These are phyloP conservation scores for Semnornis frantzii DNA, from an alignment of 2,113 vertebrate species.

Conservation along the genomic window DNA sequence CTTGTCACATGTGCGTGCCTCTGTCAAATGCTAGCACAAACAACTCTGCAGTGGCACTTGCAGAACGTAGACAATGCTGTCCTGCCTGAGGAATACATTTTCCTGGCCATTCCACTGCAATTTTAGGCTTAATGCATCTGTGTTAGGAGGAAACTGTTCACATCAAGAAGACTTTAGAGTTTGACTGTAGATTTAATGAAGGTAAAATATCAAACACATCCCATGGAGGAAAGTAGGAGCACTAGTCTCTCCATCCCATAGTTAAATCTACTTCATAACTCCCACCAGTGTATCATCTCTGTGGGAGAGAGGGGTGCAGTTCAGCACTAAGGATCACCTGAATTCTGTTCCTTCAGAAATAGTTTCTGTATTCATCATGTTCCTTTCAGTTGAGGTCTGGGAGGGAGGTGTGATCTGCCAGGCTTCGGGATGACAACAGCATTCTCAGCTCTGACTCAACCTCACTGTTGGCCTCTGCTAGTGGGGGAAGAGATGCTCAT, in stretches of 20 bases:
- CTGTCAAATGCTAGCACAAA: not conserved
- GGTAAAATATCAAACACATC: not conserved
- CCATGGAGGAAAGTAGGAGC: not conserved
- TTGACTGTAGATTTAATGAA: not conserved
- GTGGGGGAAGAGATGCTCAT: not conserved
- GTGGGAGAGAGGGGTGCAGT: not conserved
- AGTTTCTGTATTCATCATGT: not conserved
- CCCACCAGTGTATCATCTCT: not conserved
- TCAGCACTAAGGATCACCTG: not conserved
- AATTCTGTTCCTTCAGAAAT: not conserved
- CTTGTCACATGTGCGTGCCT: not conserved
- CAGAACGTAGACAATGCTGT: not conserved
- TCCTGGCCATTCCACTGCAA: not conserved
- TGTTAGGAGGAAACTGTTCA: not conserved
- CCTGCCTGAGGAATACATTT: not conserved
- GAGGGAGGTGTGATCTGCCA: not conserved
- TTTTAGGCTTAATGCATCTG: not conserved
- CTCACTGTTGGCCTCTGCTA: rapidly evolving
- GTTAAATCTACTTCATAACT: not conserved
- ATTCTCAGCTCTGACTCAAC: not conserved
- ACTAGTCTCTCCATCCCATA: not conserved
- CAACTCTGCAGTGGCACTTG: not conserved
- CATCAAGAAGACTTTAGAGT: not conserved
- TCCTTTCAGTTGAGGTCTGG: not conserved
- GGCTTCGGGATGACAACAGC: not conserved